Percentiles rank a stretch among this genome's conserved stretches.
These are phyloP conservation scores for Cichlasoma orientale DNA, from an alignment of 2,797 vertebrate species.

Conservation along the genomic window DNA sequence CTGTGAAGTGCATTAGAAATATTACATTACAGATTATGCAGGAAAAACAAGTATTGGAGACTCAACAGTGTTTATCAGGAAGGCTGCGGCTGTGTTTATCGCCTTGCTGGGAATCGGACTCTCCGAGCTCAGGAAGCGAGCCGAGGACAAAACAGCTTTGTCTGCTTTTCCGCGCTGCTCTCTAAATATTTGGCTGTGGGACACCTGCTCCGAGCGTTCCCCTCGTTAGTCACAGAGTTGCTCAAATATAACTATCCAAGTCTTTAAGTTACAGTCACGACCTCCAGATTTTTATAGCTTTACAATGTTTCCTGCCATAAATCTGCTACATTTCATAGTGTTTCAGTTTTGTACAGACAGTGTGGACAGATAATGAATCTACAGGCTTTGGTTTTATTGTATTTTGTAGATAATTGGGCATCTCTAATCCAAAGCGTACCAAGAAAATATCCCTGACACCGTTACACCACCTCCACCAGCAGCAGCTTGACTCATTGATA, in stretches of 20 bases:
- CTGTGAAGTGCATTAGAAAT: background rate
- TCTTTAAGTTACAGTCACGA: too few species aligned
- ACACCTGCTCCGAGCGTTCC: background rate
- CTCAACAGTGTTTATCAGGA: slow-evolving; percentile 35
- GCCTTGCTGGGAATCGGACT: slow-evolving; percentile 18
- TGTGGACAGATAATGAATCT: background rate
- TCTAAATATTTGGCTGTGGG: background rate
- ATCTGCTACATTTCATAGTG: background rate
- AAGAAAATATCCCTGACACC: too few species aligned
- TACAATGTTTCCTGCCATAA: background rate
- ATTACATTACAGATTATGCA: background rate
- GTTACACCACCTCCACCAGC: too few species aligned
- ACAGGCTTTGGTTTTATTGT: background rate
- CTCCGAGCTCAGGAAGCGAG: slow-evolving; percentile 19
- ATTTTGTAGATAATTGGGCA: background rate
- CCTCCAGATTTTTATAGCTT: background rate
- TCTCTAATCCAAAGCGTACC: background rate
- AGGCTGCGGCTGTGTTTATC: slow-evolving; percentile 54
- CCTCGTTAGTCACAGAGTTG: background rate
- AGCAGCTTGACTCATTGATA: too few species aligned
- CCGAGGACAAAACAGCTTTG: slow-evolving; percentile 14
- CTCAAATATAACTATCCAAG: too few species aligned
- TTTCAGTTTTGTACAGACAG: background rate
- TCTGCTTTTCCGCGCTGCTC: background rate
- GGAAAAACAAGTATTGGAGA: background rate